Conservation (phyloP, 2,113 vertebrate genomes). For the Lagopus leucura region DNA sequence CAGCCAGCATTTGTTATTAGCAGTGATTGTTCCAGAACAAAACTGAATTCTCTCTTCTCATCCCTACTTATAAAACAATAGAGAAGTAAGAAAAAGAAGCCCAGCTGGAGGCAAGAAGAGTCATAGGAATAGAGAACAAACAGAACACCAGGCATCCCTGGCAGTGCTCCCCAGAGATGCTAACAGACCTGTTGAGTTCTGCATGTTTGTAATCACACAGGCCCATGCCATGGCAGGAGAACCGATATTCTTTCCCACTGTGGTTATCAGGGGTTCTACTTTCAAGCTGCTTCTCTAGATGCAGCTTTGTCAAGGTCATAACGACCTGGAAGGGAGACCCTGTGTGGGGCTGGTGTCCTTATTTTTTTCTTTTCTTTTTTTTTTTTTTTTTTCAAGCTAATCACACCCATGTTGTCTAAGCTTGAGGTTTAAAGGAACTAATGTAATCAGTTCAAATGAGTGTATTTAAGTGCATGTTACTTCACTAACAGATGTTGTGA, state of each 20-base stretch:
- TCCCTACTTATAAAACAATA: background rate
- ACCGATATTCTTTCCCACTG: background rate
- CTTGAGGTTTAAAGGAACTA: background rate
- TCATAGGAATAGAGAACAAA: background rate
- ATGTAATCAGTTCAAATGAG: background rate
- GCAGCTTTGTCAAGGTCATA: background rate
- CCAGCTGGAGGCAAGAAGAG: background rate
- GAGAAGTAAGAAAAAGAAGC: background rate
- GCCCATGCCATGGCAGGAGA: background rate
- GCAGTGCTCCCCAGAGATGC: background rate
- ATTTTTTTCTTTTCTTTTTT: background rate
- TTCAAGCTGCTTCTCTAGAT: background rate
- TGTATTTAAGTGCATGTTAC: background rate
- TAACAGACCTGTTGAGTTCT: background rate
- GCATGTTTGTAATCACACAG: background rate
- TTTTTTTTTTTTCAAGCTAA: background rate
- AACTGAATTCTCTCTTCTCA: background rate
- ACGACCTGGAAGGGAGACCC: background rate
- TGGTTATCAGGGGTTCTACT: background rate
- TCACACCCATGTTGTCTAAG: background rate
- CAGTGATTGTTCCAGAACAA: accelerated
- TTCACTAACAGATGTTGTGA: background rate
- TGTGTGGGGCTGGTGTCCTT: background rate
- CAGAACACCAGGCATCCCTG: background rate
- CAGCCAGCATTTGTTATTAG: accelerated